Base-by-base conservation (phyloP, 1,140 invertebrate genomes). In the Eumeta japonica region DNA sequence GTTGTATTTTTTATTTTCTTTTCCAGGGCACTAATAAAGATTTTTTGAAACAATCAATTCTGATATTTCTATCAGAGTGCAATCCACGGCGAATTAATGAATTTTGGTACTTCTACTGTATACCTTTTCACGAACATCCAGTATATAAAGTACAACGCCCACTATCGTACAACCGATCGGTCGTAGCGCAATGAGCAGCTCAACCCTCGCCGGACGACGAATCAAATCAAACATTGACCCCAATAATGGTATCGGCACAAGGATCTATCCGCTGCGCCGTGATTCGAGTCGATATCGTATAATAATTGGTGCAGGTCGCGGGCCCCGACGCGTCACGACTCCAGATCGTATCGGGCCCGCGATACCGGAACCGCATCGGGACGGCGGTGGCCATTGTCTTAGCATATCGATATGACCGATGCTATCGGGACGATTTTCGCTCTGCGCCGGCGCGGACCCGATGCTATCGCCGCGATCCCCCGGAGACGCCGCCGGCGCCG, bases 311-410 rank as follows among this genome's bases (percentile, higher is more conserved):
- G 56, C 66, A 62, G 54, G 58, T 47, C 42, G 37, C 41, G 45
- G 42, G 45, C 41, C 41, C 46, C 46, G 33, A 35, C 39, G 43
- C 40, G 56, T 57, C 66, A 63, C 67, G 63, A 63, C 67, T 55
- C 46, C 52, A 57, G 66, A 71, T 71, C 49, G 34, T 66, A 71
- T 68, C 63, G 28, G 33, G 30, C 34, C 52, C 57, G 56, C 66
- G 62, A 42, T 24, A 45, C 48, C 47, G 47, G 55, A 59, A 65
- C 66, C 66, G 55, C 54, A 47, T 45, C 46, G n/a, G n/a, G n/a
- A 55, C 54, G 52, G 45, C 51, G 64, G 65, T 66, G 64, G 62
- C 61, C 56, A 66, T 72, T 72, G 64, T 72, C 59, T 72, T 63
- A 62, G 53, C 36, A n/a, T n/a, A n/a, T n/a, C n/a, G n/a, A n/a